These are phyloP conservation scores for Thryonomys swinderianus DNA, from an alignment of 2,113 vertebrate genomes.

Conservation along the genomic window DNA sequence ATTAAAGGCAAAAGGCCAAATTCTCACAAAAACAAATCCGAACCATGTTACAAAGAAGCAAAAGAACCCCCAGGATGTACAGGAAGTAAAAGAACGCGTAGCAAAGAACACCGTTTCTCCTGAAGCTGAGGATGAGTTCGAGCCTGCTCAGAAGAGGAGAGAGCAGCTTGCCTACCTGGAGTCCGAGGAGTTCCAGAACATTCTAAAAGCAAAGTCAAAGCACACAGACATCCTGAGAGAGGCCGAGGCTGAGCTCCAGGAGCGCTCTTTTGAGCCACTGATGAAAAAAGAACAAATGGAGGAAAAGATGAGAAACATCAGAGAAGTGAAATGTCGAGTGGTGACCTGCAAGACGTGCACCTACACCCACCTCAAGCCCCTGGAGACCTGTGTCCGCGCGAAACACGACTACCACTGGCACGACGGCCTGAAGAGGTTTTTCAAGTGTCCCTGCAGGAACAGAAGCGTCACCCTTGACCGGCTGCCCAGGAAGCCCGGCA, in stretches of 20 bases:
- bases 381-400: conserved; percentile 91
- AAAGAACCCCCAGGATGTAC: conserved; percentile 65
- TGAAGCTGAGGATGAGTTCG: conserved; percentile 83
- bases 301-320: too few species aligned
- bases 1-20: conserved; percentile 90
- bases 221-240: conserved; percentile 89
- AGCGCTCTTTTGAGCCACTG: too few species aligned
- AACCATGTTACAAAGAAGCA: conserved; percentile 93
- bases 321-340: too few species aligned
- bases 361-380: conserved; percentile 96
- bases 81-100: conserved; percentile 88
- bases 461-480: conserved; percentile 93
- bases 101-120: conserved; percentile 84
- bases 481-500: conserved; percentile 93
- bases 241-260: too few species aligned
- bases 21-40: conserved; percentile 91
- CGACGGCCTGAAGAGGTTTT: conserved; percentile 94
- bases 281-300: too few species aligned
- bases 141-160: conserved; percentile 92
- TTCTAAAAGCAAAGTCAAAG: conserved; percentile 93
- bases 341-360: conserved; percentile 95
- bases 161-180: conserved; percentile 92
- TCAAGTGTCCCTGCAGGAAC: conserved; percentile 96
- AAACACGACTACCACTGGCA: conserved; percentile 94
- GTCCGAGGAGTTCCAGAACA: conserved; percentile 96